Conservation (phyloP, 2,113 vertebrate species). For the Pitta sordida region DNA sequence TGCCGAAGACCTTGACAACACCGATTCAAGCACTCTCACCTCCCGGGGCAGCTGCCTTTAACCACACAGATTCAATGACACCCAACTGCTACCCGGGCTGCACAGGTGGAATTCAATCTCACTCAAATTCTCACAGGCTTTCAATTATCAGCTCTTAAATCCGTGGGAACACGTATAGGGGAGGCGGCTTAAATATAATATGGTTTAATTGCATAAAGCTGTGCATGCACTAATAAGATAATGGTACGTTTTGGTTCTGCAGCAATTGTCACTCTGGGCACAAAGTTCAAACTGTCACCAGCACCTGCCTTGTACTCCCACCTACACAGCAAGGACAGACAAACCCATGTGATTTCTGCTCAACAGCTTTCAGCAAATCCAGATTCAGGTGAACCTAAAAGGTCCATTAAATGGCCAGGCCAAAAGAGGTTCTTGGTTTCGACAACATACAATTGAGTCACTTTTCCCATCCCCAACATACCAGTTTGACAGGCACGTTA, state of each 20-base stretch:
- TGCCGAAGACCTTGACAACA: neutral
- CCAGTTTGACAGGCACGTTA: constrained; percentile 27
- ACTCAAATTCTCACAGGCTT: neutral
- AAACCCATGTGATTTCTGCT: constrained; percentile 18
- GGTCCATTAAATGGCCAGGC: constrained; percentile 22
- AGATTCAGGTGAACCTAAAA: constrained; percentile 18
- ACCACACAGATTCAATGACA: neutral
- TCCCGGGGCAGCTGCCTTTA: neutral
- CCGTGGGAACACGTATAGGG: neutral
- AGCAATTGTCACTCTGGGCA: constrained; percentile 34
- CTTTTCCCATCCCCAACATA: constrained; percentile 20
- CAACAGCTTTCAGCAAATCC: constrained; percentile 42
- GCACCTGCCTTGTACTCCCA: constrained; percentile 56
- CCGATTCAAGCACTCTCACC: neutral
- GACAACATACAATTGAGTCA: constrained; percentile 32
- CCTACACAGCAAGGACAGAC: constrained; percentile 33
- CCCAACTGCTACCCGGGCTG: neutral
- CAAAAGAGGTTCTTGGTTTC: constrained; percentile 33
- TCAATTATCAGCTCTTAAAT: neutral
- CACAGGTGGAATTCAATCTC: neutral
- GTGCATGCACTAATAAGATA: constrained; percentile 35
- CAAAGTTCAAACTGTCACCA: constrained; percentile 42
- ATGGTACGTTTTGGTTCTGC: neutral
- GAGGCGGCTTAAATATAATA: neutral
- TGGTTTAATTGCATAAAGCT: neutral